Evolutionary conservation across 2,888 invertebrate genomes (phyloP).

Genomic region (Andrena trimmerana): DNA sequence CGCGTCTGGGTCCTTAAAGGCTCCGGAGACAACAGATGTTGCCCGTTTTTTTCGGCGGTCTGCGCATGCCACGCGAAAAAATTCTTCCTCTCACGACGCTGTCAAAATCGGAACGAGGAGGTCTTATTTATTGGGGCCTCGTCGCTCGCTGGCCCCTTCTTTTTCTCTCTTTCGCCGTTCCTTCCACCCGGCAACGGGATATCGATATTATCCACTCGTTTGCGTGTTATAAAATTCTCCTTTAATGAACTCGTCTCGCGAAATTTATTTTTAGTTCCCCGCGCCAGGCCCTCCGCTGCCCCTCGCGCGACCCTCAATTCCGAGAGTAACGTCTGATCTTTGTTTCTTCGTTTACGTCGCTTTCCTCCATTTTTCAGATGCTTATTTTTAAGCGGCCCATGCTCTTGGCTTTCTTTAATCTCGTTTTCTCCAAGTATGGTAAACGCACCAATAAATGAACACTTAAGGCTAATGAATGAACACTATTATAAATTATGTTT

Average conservation of each 20-base stretch:
- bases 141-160: conserved; percentile 27
- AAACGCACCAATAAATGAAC: no score
- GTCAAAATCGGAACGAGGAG: conserved; percentile 71
- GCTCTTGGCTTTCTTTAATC: background rate
- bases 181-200: conserved; percentile 38
- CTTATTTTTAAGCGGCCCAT: background rate
- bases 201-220: conserved; percentile 52
- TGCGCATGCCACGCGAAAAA: conserved; percentile 68
- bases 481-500: no score
- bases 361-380: background rate
- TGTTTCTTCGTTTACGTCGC: background rate
- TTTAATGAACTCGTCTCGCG: conserved; percentile 51
- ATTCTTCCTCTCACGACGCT: conserved; percentile 64
- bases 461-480: no score
- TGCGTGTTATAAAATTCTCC: conserved; percentile 52
- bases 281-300: conserved; percentile 9
- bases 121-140: conserved; percentile 72
- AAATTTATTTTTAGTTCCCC: conserved; percentile 47
- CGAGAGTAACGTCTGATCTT: conserved; percentile 25
- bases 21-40: conserved; percentile 67
- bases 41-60: conserved; percentile 60
- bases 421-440: background rate
- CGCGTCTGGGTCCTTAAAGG: conserved; percentile 55
- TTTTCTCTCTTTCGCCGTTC: conserved; percentile 36
- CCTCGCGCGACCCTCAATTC: conserved; percentile 32